Evolutionary conservation across 2,113 vertebrate genomes (phyloP).

Genomic region (Sardina pilchardus): DNA sequence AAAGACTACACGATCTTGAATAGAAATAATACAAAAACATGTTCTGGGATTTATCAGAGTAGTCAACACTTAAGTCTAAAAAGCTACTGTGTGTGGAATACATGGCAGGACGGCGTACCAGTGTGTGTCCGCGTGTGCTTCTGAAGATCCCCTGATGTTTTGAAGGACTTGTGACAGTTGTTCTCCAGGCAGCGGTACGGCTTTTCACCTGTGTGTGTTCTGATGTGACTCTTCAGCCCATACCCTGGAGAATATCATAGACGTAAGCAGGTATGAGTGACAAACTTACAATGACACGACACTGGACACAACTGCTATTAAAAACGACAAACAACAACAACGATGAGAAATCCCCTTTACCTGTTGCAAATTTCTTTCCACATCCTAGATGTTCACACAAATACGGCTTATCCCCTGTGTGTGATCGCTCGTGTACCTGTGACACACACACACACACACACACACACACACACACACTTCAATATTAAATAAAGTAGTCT

Average conservation of each 20-base stretch:
- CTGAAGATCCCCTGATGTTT: constrained; percentile 97
- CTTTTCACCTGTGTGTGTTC: constrained; percentile 98
- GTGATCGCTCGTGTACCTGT: constrained; percentile 95
- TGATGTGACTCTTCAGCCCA: constrained; percentile 93
- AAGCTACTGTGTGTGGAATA: not conserved
- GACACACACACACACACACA: constrained; percentile 16
- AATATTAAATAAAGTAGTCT: not conserved
- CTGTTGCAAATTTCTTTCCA: constrained; percentile 98
- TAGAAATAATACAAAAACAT: no score
- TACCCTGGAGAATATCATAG: constrained; percentile 74
- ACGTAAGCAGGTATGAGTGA: not conserved
- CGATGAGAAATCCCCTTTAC: constrained; percentile 60
- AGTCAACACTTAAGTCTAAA: not conserved
- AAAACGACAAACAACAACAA: not conserved
- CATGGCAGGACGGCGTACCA: constrained; percentile 69
- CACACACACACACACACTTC: not conserved
- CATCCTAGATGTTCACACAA: constrained; percentile 90
- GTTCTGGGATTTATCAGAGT: not conserved
- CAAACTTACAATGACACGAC: not conserved
- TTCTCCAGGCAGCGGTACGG: constrained; percentile 94
- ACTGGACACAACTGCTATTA: not conserved
- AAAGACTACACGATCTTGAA: no score
- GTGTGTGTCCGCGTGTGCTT: constrained; percentile 98
- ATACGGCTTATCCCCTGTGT: constrained; percentile 96
- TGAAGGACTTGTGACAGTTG: constrained; percentile 96